A percentile compares a stretch with the other conserved stretches of the same genome.
phyloP scores from a whole-genome alignment of 2,113 vertebrate species.

The Lethenteron camtschaticum region DNA sequence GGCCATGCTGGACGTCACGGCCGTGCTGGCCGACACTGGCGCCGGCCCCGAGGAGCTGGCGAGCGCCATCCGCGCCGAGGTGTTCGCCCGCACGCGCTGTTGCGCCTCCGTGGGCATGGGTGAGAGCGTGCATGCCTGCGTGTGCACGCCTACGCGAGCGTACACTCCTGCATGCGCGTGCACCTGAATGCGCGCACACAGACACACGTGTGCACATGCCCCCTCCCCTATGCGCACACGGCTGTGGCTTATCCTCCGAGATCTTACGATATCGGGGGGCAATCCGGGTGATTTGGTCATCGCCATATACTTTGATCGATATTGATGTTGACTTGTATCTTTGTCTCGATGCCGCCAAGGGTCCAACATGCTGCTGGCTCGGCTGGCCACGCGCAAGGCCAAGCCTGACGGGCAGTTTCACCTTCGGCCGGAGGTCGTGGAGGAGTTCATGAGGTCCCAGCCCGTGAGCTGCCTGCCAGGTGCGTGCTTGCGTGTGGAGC shows the following conservation, averaged over 20 bases:
- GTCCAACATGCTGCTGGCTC: slow-evolving; percentile 90
- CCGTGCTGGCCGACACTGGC: slow-evolving; percentile 50
- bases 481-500: slow-evolving; percentile 12
- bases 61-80: slow-evolving; percentile 46
- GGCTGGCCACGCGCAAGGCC: slow-evolving; percentile 73
- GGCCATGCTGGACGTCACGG: slow-evolving; percentile 59
- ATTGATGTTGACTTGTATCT: no score
- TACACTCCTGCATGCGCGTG: background rate
- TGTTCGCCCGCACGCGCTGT: slow-evolving; percentile 64
- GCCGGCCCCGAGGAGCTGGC: slow-evolving; percentile 55
- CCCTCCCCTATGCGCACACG: no score
- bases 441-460: slow-evolving; percentile 81
- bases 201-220: background rate
- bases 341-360: slow-evolving; percentile 20
- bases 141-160: background rate
- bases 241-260: no score
- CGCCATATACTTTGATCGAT: no score
- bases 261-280: no score
- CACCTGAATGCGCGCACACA: background rate
- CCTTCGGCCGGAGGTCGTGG: slow-evolving; percentile 66
- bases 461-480: slow-evolving; percentile 70
- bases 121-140: slow-evolving; percentile 17
- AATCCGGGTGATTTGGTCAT: no score
- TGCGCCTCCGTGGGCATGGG: slow-evolving; percentile 82
- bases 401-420: slow-evolving; percentile 82